These are phyloP conservation scores for Beroe ovata DNA, from an alignment of 37 sponge, comb jelly and placozoan species.

Conservation along the genomic window DNA sequence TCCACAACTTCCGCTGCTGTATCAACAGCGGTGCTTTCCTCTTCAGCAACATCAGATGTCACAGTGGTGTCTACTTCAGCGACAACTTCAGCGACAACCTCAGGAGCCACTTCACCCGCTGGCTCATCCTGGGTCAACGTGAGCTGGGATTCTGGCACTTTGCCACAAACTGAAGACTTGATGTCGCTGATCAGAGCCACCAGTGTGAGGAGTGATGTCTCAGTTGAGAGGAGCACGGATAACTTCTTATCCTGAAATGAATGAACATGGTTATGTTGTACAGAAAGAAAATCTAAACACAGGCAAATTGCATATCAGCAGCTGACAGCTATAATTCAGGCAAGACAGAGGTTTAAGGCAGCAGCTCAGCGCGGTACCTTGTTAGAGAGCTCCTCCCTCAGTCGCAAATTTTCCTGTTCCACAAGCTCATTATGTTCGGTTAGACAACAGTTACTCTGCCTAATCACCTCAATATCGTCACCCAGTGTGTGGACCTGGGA, in stretches of 20 bases:
- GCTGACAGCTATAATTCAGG: too few species aligned
- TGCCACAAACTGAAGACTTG: not conserved
- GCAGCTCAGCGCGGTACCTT: too few species aligned
- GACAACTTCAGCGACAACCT: not conserved
- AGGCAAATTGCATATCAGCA: too few species aligned
- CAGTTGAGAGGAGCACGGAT: slow-evolving; percentile 13
- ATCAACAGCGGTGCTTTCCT: not conserved
- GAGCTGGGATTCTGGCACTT: not conserved
- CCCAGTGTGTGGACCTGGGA: not conserved
- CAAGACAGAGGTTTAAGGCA: too few species aligned
- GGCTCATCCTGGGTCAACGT: too few species aligned
- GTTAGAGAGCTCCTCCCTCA: not conserved
- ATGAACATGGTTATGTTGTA: too few species aligned
- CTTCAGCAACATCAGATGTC: not conserved
- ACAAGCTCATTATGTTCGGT: not conserved
- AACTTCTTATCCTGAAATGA: slow-evolving; percentile 33
- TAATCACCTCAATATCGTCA: not conserved
- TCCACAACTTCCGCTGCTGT: not conserved
- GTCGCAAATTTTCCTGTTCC: not conserved
- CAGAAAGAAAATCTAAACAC: too few species aligned
- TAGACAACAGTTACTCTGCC: not conserved
- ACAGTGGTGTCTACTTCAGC: not conserved
- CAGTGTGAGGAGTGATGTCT: not conserved
- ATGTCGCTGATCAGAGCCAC: slow-evolving; percentile 9
- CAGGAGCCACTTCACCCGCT: not conserved